Conservation (phyloP, 2,797 vertebrate genomes). For the Acipenser ruthenus region DNA sequence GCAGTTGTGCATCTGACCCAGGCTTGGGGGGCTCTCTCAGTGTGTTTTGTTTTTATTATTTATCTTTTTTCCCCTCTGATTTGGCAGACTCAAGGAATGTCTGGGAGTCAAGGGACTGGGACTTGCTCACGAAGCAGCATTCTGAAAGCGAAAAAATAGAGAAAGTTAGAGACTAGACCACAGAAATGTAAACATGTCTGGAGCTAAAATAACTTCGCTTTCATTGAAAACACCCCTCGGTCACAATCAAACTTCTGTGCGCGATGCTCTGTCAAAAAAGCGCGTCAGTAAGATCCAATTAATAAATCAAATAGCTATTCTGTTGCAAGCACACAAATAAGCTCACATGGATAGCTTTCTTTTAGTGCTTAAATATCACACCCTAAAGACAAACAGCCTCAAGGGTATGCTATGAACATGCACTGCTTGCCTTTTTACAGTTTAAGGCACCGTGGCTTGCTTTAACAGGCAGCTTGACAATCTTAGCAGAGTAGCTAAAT, state of each 20-base stretch:
- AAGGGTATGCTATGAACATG: no score
- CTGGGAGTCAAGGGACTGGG: slow-evolving; percentile 64
- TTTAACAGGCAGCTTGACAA: no score
- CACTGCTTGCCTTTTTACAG: no score
- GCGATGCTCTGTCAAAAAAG: slow-evolving; percentile 64
- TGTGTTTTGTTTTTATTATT: slow-evolving; percentile 34
- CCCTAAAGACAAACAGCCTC: no score
- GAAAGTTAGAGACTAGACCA: slow-evolving; percentile 88
- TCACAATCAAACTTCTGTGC: slow-evolving; percentile 78
- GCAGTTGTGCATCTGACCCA: slow-evolving; percentile 55
- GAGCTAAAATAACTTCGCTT: slow-evolving; percentile 83
- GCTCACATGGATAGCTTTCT: no score
- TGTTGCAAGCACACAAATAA: slow-evolving; percentile 43
- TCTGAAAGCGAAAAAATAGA: slow-evolving; percentile 72
- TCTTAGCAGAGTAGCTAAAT: no score
- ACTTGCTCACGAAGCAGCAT: slow-evolving; percentile 72
- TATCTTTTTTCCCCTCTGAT: slow-evolving; percentile 47
- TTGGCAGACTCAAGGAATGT: slow-evolving; percentile 87
- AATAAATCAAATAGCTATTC: slow-evolving; percentile 61
- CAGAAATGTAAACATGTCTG: slow-evolving; percentile 92
- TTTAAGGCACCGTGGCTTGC: no score
- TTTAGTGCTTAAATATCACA: no score
- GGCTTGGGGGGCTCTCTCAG: slow-evolving; percentile 63
- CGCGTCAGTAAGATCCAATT: slow-evolving; percentile 70
- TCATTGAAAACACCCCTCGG: slow-evolving; percentile 80